Conservation (phyloP, 2,888 invertebrate species). For the Rapana venosa region DNA sequence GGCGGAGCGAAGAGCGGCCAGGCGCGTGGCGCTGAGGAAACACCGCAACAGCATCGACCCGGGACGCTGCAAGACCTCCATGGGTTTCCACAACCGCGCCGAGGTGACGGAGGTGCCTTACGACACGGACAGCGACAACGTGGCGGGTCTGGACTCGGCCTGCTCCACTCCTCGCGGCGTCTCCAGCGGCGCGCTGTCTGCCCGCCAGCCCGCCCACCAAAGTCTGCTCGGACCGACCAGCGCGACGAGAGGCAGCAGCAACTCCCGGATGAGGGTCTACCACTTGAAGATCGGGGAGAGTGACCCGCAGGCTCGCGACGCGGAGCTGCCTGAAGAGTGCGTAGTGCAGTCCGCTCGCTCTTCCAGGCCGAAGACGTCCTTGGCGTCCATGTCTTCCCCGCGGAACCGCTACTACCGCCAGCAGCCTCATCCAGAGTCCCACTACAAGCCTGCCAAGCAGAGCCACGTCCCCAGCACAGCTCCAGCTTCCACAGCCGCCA, state of each 20-base stretch:
- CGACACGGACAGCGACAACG: constrained; percentile 40
- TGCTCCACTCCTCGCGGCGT: constrained; percentile 19
- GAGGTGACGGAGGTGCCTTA: constrained; percentile 44
- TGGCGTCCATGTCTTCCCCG: constrained; percentile 19
- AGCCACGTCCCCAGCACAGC: constrained; percentile 9
- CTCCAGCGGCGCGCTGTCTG: not conserved
- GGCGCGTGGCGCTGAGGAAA: constrained; percentile 26
- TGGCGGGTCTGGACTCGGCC: constrained; percentile 27
- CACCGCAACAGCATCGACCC: constrained; percentile 44
- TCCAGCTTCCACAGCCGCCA: not conserved
- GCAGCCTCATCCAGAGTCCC: constrained; percentile 27
- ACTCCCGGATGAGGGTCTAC: constrained; percentile 25
- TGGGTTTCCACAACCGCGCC: constrained; percentile 62
- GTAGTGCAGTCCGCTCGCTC: constrained; percentile 35
- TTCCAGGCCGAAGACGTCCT: constrained; percentile 36
- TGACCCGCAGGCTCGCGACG: constrained; percentile 12
- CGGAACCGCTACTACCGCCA: constrained; percentile 30
- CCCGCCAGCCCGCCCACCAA: not conserved
- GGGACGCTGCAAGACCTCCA: constrained; percentile 61
- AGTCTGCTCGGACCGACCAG: not conserved
- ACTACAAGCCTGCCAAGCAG: not conserved
- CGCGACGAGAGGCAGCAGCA: constrained; percentile 49
- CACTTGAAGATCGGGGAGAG: constrained; percentile 28
- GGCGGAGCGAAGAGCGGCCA: constrained; percentile 43
- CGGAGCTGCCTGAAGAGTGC: constrained; percentile 5